Base-by-base conservation (phyloP, 2,888 invertebrate genomes). In the Petrophora chlorosata region DNA sequence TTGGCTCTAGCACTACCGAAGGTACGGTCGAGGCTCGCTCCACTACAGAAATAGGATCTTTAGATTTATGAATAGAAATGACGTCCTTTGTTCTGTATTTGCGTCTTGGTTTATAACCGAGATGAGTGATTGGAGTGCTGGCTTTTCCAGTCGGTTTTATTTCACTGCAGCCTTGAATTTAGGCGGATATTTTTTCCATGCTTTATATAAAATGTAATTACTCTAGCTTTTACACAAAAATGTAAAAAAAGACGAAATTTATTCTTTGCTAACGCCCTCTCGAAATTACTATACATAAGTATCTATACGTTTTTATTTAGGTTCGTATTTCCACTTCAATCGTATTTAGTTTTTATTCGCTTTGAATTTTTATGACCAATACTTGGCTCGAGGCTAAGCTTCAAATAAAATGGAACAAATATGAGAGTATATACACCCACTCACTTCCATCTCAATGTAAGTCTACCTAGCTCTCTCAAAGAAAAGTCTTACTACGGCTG, bases 1-100 rank as follows among this genome's bases (percentile, higher is more conserved):
- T 45, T 56, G 56, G 54, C 45, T 54, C 41, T 17, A 45, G 53
- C 42, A 53, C 49, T 53, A 54, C 49, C 44, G 29, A 35, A 43
- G 52, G 42, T 48, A 48, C 38, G 38, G 28, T 23, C 39, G 23
- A 34, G 43, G 22, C 38, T 43, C 38, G 38, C 38, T 34, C 23
- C 10, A 16, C 23, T 29, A 25, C 25, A 49, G 43, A 43, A 38
- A 49, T 43, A 33, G 38, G 49, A 33, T 43, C 43, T 45, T 35
- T 12, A 35, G 46, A 52, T 52, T 52, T 52, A 52, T 52, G 52
- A 39, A 52, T 39, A 47, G 43, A 47, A 43, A 52, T 41, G 51
- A 45, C 35, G 23, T 38, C 38, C 35, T 48, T 48, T 42, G 48
- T 48, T 26, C 48, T 33, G 42, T 41, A 42, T 42, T 41, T 42